These are phyloP conservation scores for Todus mexicanus DNA, from an alignment of 2,797 vertebrate genomes.

Conservation along the genomic window DNA sequence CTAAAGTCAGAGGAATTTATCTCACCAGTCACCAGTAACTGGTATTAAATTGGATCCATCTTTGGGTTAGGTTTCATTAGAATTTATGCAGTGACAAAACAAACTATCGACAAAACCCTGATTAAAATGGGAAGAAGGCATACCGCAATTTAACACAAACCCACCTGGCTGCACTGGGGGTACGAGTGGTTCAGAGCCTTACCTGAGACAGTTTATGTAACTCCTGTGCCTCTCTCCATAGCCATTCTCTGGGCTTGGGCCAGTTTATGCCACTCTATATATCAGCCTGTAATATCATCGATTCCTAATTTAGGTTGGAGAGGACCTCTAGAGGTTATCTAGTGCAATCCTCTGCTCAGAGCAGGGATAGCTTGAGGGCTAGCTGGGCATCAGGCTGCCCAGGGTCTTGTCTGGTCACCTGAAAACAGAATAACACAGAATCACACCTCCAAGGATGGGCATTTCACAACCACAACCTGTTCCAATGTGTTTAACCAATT, in stretches of 20 bases:
- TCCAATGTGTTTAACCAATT: not conserved
- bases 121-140: not conserved
- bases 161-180: not conserved
- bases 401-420: not conserved
- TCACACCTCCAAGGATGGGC: not conserved
- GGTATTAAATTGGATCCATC: not conserved
- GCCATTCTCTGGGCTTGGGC: not conserved
- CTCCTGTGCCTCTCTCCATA: not conserved
- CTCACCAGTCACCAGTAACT: not conserved
- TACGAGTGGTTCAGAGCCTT: not conserved
- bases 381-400: no score
- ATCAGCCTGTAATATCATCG: fast-evolving
- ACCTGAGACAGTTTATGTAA: not conserved
- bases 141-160: not conserved
- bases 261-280: not conserved
- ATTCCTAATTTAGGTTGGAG: not conserved
- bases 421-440: no score
- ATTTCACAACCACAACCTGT: not conserved
- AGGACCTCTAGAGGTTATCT: not conserved
- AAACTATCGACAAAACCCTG: not conserved
- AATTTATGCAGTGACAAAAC: not conserved
- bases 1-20: not conserved
- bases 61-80: not conserved
- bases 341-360: not conserved
- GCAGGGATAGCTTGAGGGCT: not conserved